Conservation (phyloP, 2,797 vertebrate genomes). For the Halcyon leucocephala region DNA sequence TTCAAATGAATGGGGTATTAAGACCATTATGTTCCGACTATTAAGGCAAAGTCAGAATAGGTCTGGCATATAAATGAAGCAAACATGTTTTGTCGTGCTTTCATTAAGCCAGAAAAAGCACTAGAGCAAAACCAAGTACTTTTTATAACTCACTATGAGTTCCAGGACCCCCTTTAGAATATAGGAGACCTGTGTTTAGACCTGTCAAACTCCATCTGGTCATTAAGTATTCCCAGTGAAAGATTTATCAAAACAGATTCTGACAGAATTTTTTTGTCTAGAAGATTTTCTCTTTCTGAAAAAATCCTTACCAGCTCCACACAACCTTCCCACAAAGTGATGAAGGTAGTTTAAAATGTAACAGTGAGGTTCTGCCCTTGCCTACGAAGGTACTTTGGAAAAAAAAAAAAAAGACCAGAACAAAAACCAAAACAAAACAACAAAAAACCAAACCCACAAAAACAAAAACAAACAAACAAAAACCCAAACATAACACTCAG, state of each 20-base stretch:
- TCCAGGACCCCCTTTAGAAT: not conserved
- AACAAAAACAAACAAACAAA: too few species aligned
- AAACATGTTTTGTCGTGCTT: not conserved
- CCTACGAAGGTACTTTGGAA: not conserved
- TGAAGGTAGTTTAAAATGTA: not conserved
- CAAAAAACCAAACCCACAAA: too few species aligned
- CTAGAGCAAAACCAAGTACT: not conserved
- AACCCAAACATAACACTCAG: not conserved
- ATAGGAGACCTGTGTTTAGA: not conserved
- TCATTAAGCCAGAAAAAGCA: not conserved
- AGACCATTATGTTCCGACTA: not conserved
- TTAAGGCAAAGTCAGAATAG: not conserved
- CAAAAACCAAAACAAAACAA: too few species aligned
- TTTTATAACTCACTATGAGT: not conserved
- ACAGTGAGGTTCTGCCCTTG: not conserved
- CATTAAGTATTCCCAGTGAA: not conserved
- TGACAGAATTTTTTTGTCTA: not conserved
- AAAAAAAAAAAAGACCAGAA: not conserved
- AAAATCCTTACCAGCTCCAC: not conserved
- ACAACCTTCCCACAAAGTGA: not conserved
- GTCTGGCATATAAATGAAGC: not conserved
- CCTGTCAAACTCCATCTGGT: not conserved
- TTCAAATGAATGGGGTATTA: not conserved
- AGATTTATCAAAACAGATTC: not conserved
- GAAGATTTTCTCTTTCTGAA: not conserved